Conservation (phyloP, 2,888 invertebrate species). For the Mesochorus sp. region DNA sequence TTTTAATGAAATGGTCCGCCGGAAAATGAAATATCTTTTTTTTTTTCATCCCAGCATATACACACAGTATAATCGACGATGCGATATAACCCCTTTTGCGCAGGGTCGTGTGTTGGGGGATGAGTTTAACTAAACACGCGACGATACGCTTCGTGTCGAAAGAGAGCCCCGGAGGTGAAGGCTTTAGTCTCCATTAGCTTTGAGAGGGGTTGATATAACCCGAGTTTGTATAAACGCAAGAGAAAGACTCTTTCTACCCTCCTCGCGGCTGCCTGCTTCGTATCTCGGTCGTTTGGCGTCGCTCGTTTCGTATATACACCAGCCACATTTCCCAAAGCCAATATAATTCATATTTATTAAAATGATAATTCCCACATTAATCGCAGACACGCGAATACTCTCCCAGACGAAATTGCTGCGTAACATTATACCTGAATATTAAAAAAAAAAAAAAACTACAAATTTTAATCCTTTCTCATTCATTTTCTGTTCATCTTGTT, state of each 20-base stretch:
- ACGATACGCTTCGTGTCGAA: constrained; percentile 45
- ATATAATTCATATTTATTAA: constrained; percentile 46
- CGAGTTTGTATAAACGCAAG: constrained; percentile 41
- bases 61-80: constrained; percentile 43
- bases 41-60: constrained; percentile 12
- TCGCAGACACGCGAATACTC: constrained; percentile 23
- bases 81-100: constrained; percentile 34
- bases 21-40: constrained; percentile 21
- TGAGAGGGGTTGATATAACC: constrained; percentile 59
- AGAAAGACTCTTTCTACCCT: constrained; percentile 3
- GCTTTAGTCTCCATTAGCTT: constrained; percentile 62
- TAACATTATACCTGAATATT: background rate
- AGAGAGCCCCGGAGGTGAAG: constrained; percentile 56
- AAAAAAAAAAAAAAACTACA: background rate
- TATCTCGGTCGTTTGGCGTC: constrained; percentile 1
- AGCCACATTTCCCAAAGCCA: constrained; percentile 22
- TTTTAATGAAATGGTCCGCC: constrained; percentile 48
- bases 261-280: constrained; percentile 6
- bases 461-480: background rate
- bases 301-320: background rate
- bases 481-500: no score
- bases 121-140: constrained; percentile 53
- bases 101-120: constrained; percentile 26
- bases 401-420: background rate
- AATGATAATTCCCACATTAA: constrained; percentile 42